Conservation (phyloP, 2,113 vertebrate species). For the Rhinogobius similis region DNA sequence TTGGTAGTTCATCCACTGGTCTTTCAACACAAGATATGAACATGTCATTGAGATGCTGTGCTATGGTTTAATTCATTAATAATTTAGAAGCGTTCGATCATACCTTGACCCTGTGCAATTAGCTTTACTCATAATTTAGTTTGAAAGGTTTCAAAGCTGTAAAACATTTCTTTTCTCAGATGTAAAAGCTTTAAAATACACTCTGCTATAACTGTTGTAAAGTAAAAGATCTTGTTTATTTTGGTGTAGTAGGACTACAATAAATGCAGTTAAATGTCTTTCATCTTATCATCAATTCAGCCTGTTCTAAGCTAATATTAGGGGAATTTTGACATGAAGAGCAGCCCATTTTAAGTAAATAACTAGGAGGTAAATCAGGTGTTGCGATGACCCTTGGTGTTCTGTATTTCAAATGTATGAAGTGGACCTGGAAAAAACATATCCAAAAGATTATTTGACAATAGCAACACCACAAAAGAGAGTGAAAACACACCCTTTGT, state of each 20-base stretch:
- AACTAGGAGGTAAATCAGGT: too few relatives aligned
- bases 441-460: not conserved
- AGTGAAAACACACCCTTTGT: not conserved
- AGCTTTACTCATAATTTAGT: not conserved
- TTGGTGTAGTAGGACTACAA: not conserved
- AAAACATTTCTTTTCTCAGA: not conserved
- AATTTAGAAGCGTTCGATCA: constrained; percentile 15
- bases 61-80: not conserved
- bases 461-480: not conserved
- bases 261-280: not conserved
- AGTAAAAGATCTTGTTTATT: not conserved
- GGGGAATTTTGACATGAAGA: too few relatives aligned
- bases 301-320: not conserved
- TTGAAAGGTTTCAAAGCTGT: not conserved
- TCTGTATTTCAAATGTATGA: not conserved
- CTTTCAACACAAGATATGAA: not conserved
- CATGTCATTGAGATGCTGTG: not conserved
- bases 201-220: not conserved
- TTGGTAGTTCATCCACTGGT: not conserved
- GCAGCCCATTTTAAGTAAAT: too few relatives aligned
- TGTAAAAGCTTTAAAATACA: not conserved
- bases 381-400: too few relatives aligned
- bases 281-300: not conserved
- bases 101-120: constrained; percentile 30
- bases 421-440: not conserved